Evolutionary conservation across 2,888 invertebrate genomes (phyloP).

Genomic region (Nipponacmea schrenckii): DNA sequence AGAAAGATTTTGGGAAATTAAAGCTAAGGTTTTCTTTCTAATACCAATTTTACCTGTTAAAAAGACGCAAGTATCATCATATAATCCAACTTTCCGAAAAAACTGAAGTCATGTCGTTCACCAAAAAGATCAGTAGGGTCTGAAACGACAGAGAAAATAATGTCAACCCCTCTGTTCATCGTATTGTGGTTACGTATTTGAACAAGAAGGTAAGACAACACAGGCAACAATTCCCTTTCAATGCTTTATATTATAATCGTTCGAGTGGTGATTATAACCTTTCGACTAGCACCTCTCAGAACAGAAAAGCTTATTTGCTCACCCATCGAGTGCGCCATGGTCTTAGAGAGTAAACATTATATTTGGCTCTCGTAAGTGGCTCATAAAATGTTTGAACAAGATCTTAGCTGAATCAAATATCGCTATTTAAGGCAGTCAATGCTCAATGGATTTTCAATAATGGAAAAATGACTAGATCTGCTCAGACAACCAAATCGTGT

Average conservation of each 20-base stretch:
- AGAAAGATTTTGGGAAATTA: no score
- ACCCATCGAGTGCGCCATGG: background rate
- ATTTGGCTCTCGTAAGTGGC: slow-evolving; percentile 2
- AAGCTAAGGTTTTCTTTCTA: no score
- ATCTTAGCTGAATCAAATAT: slow-evolving; percentile 6
- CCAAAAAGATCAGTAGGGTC: no score
- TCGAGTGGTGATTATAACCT: slow-evolving; percentile 6
- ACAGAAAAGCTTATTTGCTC: background rate
- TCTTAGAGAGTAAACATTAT: slow-evolving; percentile 1
- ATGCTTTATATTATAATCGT: background rate
- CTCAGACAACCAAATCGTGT: no score
- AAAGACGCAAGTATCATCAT: no score
- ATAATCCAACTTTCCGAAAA: no score
- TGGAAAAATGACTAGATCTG: no score
- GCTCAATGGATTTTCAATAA: background rate
- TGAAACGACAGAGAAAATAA: no score
- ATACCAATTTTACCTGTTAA: no score
- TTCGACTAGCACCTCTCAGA: background rate
- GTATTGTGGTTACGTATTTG: slow-evolving; percentile 3
- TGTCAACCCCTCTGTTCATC: no score
- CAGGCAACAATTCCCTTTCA: background rate
- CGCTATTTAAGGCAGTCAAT: background rate
- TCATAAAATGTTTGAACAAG: slow-evolving; percentile 2
- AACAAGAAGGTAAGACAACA: slow-evolving; percentile 5
- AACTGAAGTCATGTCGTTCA: no score